Percentiles rank a stretch among this genome's conserved stretches.
Conservation (phyloP, 2,888 invertebrate species). For the Stomorhina lunata region DNA sequence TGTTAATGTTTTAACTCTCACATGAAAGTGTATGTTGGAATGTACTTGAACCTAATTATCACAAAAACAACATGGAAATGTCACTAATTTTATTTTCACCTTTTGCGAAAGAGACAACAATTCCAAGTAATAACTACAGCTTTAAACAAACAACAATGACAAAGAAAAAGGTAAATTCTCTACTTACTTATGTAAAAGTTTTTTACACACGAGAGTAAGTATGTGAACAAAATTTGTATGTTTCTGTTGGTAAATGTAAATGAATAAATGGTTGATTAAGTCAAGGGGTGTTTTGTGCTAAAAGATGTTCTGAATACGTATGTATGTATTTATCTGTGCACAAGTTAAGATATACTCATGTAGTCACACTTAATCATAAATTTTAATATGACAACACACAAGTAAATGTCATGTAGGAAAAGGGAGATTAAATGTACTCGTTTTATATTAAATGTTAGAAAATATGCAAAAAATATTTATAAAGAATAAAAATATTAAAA, state of each 20-base stretch:
- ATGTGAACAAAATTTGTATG: background rate
- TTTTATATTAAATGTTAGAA: slow-evolving; percentile 20
- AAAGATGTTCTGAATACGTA: background rate
- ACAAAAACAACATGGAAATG: slow-evolving; percentile 1
- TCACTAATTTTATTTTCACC: background rate
- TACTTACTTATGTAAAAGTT: background rate
- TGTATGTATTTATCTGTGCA: background rate
- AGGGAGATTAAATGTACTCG: slow-evolving; percentile 23
- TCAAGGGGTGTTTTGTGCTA: background rate
- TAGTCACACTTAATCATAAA: background rate
- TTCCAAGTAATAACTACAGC: background rate
- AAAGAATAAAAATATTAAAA: background rate
- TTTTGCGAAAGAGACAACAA: background rate
- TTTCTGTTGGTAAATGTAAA: background rate
- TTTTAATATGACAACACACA: background rate
- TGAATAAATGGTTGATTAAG: background rate
- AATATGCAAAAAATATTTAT: slow-evolving; percentile 22
- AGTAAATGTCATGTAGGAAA: slow-evolving; percentile 14
- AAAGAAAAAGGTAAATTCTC: slow-evolving; percentile 3
- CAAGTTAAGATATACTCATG: background rate
- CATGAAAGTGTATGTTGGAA: background rate
- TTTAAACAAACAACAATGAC: background rate
- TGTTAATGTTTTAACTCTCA: background rate
- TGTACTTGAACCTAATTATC: slow-evolving; percentile 37
- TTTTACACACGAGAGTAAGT: too few species aligned